Evolutionary conservation across 2,113 vertebrate genomes (phyloP).

Genomic region (Ptychochromis oligacanthus): DNA sequence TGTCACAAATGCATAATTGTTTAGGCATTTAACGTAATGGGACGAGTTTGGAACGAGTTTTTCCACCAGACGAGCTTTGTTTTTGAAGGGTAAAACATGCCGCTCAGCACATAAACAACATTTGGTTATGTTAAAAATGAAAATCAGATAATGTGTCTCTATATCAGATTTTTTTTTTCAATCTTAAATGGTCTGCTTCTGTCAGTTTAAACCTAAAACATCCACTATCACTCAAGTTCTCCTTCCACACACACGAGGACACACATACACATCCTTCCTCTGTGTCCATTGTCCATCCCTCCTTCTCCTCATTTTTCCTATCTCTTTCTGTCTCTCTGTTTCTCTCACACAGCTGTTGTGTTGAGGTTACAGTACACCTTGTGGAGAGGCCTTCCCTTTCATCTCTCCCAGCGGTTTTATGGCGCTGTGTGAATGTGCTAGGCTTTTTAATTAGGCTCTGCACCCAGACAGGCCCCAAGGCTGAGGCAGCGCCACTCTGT

Average conservation of each 20-base stretch:
- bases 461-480: conserved; percentile 95
- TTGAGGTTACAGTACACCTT: conserved; percentile 88
- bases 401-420: conserved; percentile 89
- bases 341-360: conserved; percentile 86
- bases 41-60: conserved; percentile 22
- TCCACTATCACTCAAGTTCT: background rate
- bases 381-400: conserved; percentile 86
- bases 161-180: background rate
- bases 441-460: conserved; percentile 96
- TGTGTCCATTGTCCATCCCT: conserved; percentile 19
- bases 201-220: background rate
- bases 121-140: background rate
- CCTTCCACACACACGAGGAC: background rate
- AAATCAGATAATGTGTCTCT: background rate
- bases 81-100: background rate
- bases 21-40: background rate
- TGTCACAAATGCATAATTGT: background rate
- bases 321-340: conserved; percentile 41
- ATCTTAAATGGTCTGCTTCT: background rate
- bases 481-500: conserved; percentile 95
- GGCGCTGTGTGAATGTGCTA: conserved; percentile 93
- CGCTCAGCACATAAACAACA: background rate
- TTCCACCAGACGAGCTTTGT: conserved; percentile 37
- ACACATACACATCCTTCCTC: background rate
- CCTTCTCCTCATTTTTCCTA: conserved; percentile 15